phyloP scores from a whole-genome alignment of 2,113 vertebrate genomes.

The Hydropotes inermis region DNA sequence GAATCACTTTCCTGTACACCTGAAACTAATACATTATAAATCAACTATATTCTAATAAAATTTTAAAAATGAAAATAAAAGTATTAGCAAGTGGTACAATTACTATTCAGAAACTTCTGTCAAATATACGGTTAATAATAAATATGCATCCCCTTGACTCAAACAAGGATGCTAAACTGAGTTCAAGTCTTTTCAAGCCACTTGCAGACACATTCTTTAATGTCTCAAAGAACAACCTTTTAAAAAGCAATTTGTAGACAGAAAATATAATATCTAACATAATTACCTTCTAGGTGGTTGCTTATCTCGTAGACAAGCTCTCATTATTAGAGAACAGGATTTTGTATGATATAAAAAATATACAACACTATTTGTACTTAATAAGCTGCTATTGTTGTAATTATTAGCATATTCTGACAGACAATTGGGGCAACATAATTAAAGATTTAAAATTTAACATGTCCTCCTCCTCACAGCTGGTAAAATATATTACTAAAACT shows the following conservation, averaged over 20 bases:
- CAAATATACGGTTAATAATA: not conserved
- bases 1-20: not conserved
- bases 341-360: not conserved
- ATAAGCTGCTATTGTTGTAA: not conserved
- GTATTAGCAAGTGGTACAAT: not conserved
- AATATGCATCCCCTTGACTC: not conserved
- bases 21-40: not conserved
- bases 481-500: not conserved
- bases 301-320: not conserved
- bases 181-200: not conserved
- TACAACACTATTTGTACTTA: not conserved
- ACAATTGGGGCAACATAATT: not conserved
- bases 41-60: not conserved
- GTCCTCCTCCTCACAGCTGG: not conserved
- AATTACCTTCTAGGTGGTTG: not conserved
- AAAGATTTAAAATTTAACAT: slow-evolving; percentile 29
- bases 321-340: not conserved
- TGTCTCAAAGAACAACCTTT: not conserved
- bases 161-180: not conserved
- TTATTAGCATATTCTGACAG: slow-evolving; percentile 22
- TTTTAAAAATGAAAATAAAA: not conserved
- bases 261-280: not conserved
- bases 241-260: not conserved
- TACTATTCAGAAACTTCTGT: not conserved
- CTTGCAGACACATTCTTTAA: not conserved